These are phyloP conservation scores for Drosophila sp. DNA, from an alignment of 1,140 invertebrate genomes.

Conservation along the genomic window DNA sequence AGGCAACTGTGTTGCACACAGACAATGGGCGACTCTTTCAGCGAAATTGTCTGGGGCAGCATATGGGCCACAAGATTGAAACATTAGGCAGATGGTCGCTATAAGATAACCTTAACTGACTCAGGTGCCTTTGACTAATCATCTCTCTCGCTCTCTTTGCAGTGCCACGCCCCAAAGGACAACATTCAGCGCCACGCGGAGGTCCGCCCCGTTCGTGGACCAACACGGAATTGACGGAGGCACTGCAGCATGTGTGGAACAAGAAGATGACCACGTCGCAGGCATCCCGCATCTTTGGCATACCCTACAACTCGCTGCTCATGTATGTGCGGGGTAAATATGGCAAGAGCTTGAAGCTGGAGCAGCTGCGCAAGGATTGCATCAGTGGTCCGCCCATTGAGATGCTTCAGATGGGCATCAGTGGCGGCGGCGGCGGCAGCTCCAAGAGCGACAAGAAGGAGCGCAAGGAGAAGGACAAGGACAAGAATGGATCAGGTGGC, in stretches of 20 bases:
- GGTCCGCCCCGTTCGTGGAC: constrained; percentile 95
- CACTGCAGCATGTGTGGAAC: constrained; percentile 95
- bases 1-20: constrained; percentile 41
- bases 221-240: constrained; percentile 94
- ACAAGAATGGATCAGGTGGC: constrained; percentile 43
- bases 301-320: constrained; percentile 94
- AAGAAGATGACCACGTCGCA: constrained; percentile 97
- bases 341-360: constrained; percentile 94
- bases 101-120: constrained; percentile 59
- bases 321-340: constrained; percentile 97
- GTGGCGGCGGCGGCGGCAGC: constrained; percentile 50
- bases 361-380: constrained; percentile 94
- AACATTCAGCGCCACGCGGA: constrained; percentile 94
- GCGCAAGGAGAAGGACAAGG: constrained; percentile 81
- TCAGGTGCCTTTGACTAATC: constrained; percentile 26
- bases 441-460: constrained; percentile 71
- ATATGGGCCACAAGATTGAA: constrained; percentile 80
- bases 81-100: constrained; percentile 77
- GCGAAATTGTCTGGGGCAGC: constrained; percentile 56
- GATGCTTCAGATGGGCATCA: constrained; percentile 88
- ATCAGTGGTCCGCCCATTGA: constrained; percentile 90
- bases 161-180: constrained; percentile 91
- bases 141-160: constrained; percentile 57
- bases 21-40: constrained; percentile 74
- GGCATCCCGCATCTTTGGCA: constrained; percentile 94